Percentiles rank a stretch among this genome's conserved stretches.
Conservation (phyloP, 2,797 vertebrate genomes). For the Limnodromus scolopaceus region DNA sequence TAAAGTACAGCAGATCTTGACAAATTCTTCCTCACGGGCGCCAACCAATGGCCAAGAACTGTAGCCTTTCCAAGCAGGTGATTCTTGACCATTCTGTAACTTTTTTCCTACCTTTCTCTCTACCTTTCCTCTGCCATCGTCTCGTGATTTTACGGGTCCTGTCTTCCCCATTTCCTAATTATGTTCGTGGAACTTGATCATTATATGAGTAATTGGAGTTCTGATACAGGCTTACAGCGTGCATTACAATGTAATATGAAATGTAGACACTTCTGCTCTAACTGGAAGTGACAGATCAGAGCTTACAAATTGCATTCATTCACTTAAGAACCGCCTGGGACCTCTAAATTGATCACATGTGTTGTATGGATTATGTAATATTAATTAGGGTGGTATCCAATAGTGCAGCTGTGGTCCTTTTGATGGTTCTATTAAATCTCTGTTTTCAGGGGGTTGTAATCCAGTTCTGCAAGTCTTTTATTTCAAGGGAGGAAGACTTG, state of each 20-base stretch:
- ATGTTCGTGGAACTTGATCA: slow-evolving; percentile 27
- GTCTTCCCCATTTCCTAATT: slow-evolving; percentile 56
- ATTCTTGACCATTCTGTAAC: neutral
- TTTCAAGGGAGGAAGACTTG: neutral
- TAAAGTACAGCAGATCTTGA: neutral
- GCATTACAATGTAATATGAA: slow-evolving; percentile 54
- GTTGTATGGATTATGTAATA: slow-evolving; percentile 73
- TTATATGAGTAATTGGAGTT: slow-evolving; percentile 57
- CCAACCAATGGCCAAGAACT: neutral
- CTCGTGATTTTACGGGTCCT: neutral
- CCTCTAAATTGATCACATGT: slow-evolving; percentile 64
- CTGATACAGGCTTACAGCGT: slow-evolving; percentile 48
- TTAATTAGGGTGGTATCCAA: slow-evolving; percentile 60
- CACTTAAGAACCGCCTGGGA: slow-evolving; percentile 60
- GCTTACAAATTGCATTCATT: slow-evolving; percentile 67
- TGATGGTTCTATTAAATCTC: slow-evolving; percentile 45
- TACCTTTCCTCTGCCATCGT: neutral
- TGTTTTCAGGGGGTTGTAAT: slow-evolving; percentile 21
- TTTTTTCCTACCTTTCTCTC: neutral
- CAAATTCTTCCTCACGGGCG: neutral
- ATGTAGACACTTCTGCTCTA: slow-evolving; percentile 62
- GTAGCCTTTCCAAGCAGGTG: neutral
- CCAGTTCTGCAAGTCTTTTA: slow-evolving; percentile 11
- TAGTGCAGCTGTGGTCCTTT: slow-evolving; percentile 48
- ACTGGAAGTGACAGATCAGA: slow-evolving; percentile 68